A percentile compares a stretch with the other conserved stretches of the same genome.
Conservation (phyloP, 1,140 invertebrate genomes). For the Drosophila serrata region DNA sequence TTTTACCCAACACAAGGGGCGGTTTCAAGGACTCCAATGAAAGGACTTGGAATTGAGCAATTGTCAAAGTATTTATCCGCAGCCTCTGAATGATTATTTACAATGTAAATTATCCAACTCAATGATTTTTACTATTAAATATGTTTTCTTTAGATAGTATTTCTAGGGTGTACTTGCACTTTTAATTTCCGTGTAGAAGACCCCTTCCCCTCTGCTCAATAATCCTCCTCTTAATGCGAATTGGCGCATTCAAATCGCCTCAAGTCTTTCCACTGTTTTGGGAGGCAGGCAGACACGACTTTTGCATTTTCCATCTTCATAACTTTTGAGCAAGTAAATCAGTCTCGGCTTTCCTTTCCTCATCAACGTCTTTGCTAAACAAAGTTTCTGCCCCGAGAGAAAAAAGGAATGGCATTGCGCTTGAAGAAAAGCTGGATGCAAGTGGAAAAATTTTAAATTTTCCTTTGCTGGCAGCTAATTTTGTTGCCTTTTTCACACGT, state of each 20-base stretch:
- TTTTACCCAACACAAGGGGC: constrained; percentile 44
- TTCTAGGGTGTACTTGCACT: not conserved
- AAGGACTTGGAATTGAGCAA: constrained; percentile 24
- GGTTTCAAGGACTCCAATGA: constrained; percentile 17
- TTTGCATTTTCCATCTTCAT: constrained; percentile 80
- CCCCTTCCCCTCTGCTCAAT: constrained; percentile 1
- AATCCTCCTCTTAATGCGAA: constrained; percentile 5
- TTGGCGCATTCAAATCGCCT: constrained; percentile 18
- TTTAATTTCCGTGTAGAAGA: not conserved
- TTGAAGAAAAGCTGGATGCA: constrained; percentile 15
- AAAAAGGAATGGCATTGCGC: constrained; percentile 50
- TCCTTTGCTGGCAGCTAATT: constrained; percentile 64
- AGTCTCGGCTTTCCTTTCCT: constrained; percentile 27
- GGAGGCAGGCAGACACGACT: constrained; percentile 67
- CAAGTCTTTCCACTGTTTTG: constrained; percentile 9
- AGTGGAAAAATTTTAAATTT: constrained; percentile 51
- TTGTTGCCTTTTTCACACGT: constrained; percentile 82
- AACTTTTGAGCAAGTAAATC: constrained; percentile 73
- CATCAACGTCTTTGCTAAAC: constrained; percentile 10
- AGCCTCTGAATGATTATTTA: not conserved
- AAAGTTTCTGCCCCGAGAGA: constrained; percentile 22
- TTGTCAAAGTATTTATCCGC: constrained; percentile 30
- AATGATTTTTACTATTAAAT: not conserved
- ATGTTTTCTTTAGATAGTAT: not conserved
- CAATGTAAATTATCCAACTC: not conserved